A percentile compares a stretch with the other conserved stretches of the same genome.
phyloP scores from a whole-genome alignment of 1,140 invertebrate genomes.

The Cotesia glomerata region DNA sequence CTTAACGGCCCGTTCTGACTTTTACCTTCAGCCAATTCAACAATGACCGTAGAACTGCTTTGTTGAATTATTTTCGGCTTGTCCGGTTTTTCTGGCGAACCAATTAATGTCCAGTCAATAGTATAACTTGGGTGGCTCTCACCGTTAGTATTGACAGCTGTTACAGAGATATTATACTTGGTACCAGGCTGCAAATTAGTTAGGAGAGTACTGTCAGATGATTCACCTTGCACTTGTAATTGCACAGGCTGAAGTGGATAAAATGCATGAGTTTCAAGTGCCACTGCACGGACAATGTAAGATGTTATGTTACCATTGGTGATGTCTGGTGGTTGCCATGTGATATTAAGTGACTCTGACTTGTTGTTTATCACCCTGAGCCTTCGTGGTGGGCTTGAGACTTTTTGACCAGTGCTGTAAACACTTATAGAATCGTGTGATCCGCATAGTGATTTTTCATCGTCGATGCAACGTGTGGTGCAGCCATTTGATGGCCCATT shows the following conservation, averaged over 20 bases:
- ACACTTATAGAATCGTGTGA: constrained; percentile 57
- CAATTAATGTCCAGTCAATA: constrained; percentile 72
- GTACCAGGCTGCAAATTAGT: constrained; percentile 75
- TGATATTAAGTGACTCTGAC: constrained; percentile 42
- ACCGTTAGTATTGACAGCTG: constrained; percentile 68
- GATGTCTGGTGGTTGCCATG: constrained; percentile 66
- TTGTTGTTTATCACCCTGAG: constrained; percentile 36
- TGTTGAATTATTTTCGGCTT: constrained; percentile 69
- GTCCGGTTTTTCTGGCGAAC: constrained; percentile 72
- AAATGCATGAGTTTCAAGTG: constrained; percentile 44
- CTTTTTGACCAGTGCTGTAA: constrained; percentile 62
- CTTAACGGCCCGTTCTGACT: constrained; percentile 80
- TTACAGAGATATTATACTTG: constrained; percentile 73
- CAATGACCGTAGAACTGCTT: constrained; percentile 66
- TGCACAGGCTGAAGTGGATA: constrained; percentile 47
- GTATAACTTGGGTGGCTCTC: constrained; percentile 65
- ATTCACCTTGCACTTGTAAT: constrained; percentile 57
- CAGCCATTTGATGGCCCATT: constrained; percentile 54
- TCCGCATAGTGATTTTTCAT: constrained; percentile 55
- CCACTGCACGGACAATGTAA: constrained; percentile 63
- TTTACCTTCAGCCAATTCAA: constrained; percentile 67
- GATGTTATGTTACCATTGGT: constrained; percentile 69
- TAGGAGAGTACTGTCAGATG: constrained; percentile 56
- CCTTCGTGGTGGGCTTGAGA: constrained; percentile 51
- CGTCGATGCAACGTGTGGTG: constrained; percentile 46